Evolutionary conservation across 1,140 invertebrate genomes (phyloP), one percentile per base, ranked within the genome.

Genomic region (Atta cephalotes): DNA sequence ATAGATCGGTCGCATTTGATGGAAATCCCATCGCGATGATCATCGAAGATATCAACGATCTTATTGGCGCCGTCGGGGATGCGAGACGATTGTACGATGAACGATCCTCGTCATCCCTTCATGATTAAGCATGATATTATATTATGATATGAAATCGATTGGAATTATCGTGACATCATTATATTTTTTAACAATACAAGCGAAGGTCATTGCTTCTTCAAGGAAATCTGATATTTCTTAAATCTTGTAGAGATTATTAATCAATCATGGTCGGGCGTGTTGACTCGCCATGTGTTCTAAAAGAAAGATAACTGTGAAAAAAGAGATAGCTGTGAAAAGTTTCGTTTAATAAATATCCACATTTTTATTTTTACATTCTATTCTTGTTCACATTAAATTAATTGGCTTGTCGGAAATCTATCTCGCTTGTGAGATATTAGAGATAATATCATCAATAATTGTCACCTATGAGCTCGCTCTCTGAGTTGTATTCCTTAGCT

Each of bases 21-120:
- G 74, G 51, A 82, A 86, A 87, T 90, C 91, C 91, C 91, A 92
- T 92, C 78, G 71, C 89, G 76, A 78, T 35, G n/a, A 35, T n/a
- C 35, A 18, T 39, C 28, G 6, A 7, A n/a, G 9, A 2, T 18
- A 28, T 18, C 16, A 0, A 14, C 25, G 4, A 6, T 76, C 31
- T 49, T 76, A 76, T 49, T 21, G 10, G 51, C 56, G 53, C 10
- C 66, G 65, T 28, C 65, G 49, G 53, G 12, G 51, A 82, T 21
- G n/a, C 53, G 39, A 0, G 56, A 56, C 2, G 53, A 60, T 58
- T 12, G 28, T 18, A 31, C 53, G 51, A 7, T 1, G 39, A 10
- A 25, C 18, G 16, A 72, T 82, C 39, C 12, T 49, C 14, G 78
- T 56, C 16, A 21, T 60, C 12, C n/a, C n/a, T 9, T 39, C 31